Evolutionary conservation across 1,140 invertebrate genomes (phyloP).

Genomic region (Drusus annulatus): DNA sequence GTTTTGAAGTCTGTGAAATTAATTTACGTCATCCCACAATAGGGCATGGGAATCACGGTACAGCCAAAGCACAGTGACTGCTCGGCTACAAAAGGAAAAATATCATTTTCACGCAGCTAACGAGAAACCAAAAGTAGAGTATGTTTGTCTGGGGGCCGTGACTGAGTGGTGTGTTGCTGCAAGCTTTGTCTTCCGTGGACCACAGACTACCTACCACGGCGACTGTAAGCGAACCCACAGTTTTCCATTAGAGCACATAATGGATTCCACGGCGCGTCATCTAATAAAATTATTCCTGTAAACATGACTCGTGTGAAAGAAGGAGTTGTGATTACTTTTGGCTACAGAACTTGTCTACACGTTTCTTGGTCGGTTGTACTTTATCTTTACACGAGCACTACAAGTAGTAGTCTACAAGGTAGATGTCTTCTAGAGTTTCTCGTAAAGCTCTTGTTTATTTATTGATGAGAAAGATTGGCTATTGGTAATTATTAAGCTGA

Average conservation of each 20-base stretch:
- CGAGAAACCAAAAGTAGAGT: background rate
- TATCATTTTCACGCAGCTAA: slow-evolving; percentile 53
- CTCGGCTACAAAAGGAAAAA: slow-evolving; percentile 48
- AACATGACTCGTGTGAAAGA: slow-evolving; percentile 37
- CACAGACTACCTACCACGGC: background rate
- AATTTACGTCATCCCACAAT: slow-evolving; percentile 52
- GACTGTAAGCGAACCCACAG: slow-evolving; percentile 11
- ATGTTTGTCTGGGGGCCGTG: slow-evolving; percentile 13
- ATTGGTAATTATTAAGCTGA: no score
- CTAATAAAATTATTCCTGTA: slow-evolving; percentile 46
- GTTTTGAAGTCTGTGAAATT: slow-evolving; percentile 40
- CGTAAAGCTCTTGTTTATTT: no score
- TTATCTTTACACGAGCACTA: no score
- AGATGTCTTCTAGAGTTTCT: no score
- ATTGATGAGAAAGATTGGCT: no score
- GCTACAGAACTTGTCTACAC: background rate
- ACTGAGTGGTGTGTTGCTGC: background rate
- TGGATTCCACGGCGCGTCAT: slow-evolving; percentile 46
- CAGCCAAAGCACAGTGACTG: slow-evolving; percentile 1
- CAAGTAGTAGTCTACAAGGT: no score
- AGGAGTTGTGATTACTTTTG: background rate
- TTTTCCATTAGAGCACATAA: slow-evolving; percentile 55
- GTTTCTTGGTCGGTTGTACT: background rate
- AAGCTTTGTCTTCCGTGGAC: background rate
- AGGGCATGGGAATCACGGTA: slow-evolving; percentile 52